phyloP scores from a whole-genome alignment of 2,113 vertebrate species.

The Pseudorhombus dupliciocellatus region DNA sequence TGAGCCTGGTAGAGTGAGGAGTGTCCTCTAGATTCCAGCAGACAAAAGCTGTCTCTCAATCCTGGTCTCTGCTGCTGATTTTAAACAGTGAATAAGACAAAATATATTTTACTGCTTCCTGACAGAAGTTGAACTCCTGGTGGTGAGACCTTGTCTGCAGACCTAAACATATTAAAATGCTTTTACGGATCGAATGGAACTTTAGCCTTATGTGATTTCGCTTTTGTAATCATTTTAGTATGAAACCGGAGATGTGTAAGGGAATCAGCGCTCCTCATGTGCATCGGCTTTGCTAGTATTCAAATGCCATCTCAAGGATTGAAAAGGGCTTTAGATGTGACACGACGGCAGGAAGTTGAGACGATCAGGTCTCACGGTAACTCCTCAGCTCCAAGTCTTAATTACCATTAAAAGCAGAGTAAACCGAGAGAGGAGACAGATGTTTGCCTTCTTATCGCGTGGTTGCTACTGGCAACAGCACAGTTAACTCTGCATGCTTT shows the following conservation, averaged over 20 bases:
- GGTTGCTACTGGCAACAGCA: slow-evolving; percentile 15
- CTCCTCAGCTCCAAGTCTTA: slow-evolving; percentile 7
- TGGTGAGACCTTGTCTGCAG: slow-evolving; percentile 30
- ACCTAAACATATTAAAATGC: slow-evolving; percentile 61
- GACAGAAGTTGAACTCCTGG: slow-evolving; percentile 11
- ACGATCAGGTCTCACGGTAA: not conserved
- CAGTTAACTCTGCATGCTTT: slow-evolving; percentile 2
- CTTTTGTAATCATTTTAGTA: slow-evolving; percentile 50
- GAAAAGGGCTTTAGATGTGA: slow-evolving; percentile 37
- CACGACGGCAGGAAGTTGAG: not conserved
- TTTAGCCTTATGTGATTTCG: slow-evolving; percentile 52
- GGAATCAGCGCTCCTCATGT: slow-evolving; percentile 17
- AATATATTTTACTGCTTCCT: slow-evolving; percentile 26
- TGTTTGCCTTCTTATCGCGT: slow-evolving; percentile 3
- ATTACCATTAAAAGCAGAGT: slow-evolving; percentile 18
- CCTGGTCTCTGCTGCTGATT: not conserved
- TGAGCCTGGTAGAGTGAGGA: too few relatives aligned
- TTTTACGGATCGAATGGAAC: slow-evolving; percentile 63
- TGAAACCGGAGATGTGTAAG: slow-evolving; percentile 35
- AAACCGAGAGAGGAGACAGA: slow-evolving; percentile 8
- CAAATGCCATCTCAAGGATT: slow-evolving; percentile 39
- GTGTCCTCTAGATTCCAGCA: not conserved
- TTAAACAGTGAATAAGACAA: slow-evolving; percentile 16
- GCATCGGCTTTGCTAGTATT: slow-evolving; percentile 23
- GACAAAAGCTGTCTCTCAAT: not conserved